Evolutionary conservation across 2,888 invertebrate species (phyloP).

Genomic region (Heliconius sara): DNA sequence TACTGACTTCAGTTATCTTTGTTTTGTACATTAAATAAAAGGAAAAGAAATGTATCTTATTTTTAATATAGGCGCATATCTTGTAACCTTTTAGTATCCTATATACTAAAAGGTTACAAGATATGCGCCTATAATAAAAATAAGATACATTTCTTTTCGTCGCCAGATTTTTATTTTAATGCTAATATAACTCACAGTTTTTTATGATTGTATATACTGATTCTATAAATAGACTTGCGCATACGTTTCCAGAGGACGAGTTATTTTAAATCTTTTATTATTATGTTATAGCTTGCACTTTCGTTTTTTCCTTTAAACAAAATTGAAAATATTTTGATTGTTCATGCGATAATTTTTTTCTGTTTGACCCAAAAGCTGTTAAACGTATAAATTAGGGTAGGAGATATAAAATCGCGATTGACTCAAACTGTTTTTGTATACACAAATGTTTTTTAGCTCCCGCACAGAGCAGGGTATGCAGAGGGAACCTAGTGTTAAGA

Average conservation of each 20-base stretch:
- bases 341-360: background rate
- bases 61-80: too few species aligned
- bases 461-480: too few species aligned
- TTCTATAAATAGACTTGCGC: slow-evolving; percentile 34
- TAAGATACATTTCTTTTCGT: too few species aligned
- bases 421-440: too few species aligned
- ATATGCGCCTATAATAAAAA: too few species aligned
- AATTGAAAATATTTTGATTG: background rate
- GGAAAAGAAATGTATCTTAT: too few species aligned
- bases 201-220: slow-evolving; percentile 37
- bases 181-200: slow-evolving; percentile 19
- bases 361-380: background rate
- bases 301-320: background rate
- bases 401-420: too few species aligned
- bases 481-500: too few species aligned
- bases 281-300: background rate
- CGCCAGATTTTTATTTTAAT: background rate
- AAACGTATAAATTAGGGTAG: background rate
- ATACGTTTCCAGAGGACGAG: background rate
- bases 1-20: too few species aligned
- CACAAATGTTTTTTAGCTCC: too few species aligned
- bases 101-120: background rate
- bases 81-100: background rate
- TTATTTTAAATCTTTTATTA: background rate
- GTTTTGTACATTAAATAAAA: too few species aligned